Conservation (phyloP, 2,797 vertebrate genomes). For the Crocodylus rhombifer region DNA sequence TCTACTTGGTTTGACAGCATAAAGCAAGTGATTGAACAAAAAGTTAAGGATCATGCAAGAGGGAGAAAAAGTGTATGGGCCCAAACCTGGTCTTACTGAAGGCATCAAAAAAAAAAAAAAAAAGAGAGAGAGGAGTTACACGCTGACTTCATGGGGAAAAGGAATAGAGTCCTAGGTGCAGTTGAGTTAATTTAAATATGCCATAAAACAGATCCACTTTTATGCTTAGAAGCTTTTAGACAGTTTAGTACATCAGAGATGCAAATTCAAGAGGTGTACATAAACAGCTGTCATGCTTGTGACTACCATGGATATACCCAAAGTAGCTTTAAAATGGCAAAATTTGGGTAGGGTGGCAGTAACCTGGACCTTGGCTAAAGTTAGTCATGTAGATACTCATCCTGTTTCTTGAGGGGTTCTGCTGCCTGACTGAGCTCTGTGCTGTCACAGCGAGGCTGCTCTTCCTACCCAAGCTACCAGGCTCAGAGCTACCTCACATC, state of each 20-base stretch:
- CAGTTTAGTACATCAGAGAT: not conserved
- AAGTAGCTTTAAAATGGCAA: not conserved
- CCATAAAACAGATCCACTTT: not conserved
- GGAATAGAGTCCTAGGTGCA: not conserved
- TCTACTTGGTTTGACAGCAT: constrained; percentile 18
- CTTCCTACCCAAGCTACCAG: not conserved
- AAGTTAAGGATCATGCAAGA: not conserved
- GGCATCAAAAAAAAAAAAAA: not conserved
- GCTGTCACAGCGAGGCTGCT: not conserved
- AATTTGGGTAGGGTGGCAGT: not conserved
- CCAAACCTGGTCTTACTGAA: not conserved
- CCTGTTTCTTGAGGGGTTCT: not conserved
- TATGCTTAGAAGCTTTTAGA: not conserved
- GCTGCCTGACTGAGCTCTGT: not conserved
- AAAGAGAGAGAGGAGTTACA: not conserved
- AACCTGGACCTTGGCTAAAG: not conserved
- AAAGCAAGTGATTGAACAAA: constrained; percentile 39
- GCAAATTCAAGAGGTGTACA: not conserved
- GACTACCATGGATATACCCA: not conserved
- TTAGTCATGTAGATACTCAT: rapidly evolving
- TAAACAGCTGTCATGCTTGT: too few relatives aligned
- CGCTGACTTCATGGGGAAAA: not conserved
- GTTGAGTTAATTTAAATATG: not conserved
- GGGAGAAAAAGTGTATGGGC: not conserved
- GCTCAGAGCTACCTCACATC: not conserved